These are phyloP conservation scores for Brachyopa scutellaris DNA, from an alignment of 2,888 invertebrate species.

Conservation along the genomic window DNA sequence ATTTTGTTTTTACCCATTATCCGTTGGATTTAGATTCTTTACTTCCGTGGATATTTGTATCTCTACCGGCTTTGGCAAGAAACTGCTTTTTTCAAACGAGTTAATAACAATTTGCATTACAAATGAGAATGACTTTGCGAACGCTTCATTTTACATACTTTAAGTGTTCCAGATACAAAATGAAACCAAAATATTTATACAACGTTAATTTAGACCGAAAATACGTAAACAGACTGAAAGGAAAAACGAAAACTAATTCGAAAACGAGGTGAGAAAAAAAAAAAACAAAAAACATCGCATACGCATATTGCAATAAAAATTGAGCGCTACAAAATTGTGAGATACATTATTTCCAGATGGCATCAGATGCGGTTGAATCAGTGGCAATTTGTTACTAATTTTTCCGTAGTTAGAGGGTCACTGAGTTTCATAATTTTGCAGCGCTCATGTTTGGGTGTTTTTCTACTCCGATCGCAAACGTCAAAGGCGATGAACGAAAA, in stretches of 20 bases:
- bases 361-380: slow-evolving; percentile 10
- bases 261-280: slow-evolving; percentile 36
- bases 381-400: background rate
- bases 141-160: slow-evolving; percentile 12
- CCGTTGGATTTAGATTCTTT: background rate
- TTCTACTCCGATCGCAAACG: slow-evolving; percentile 7
- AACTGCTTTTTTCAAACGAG: slow-evolving; percentile 22
- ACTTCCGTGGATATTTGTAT: too few species aligned
- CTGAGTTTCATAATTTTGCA: background rate
- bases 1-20: background rate
- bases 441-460: background rate
- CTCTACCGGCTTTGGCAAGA: too few species aligned
- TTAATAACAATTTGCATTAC: slow-evolving; percentile 56
- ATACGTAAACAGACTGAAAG: background rate
- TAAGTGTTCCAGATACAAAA: slow-evolving; percentile 47
- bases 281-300: background rate
- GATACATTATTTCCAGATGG: background rate
- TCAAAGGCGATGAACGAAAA: background rate
- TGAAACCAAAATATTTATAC: slow-evolving; percentile 38
- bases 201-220: slow-evolving; percentile 23
- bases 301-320: slow-evolving; percentile 1
- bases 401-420: background rate
- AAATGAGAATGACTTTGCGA: slow-evolving; percentile 32
- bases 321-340: background rate
- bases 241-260: slow-evolving; percentile 18